Percentiles rank a stretch among this genome's conserved stretches.
These are phyloP conservation scores for Cataglyphis rosenhaueri DNA, from an alignment of 2,888 invertebrate genomes.

Conservation along the genomic window DNA sequence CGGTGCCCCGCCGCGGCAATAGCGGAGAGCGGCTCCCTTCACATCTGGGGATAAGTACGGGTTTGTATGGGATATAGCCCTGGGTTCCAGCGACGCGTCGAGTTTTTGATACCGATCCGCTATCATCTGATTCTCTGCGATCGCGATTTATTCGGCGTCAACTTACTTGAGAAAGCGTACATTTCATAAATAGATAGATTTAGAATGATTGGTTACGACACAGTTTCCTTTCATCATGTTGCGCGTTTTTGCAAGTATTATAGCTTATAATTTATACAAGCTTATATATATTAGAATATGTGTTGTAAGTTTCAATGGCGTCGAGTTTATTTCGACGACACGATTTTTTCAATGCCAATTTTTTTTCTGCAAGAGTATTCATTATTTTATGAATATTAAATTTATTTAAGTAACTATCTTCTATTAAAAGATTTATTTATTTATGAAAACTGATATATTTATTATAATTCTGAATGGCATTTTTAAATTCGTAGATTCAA, in stretches of 20 bases:
- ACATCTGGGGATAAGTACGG: conserved; percentile 64
- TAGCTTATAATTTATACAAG: background rate
- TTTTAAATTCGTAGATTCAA: background rate
- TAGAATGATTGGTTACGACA: conserved; percentile 16
- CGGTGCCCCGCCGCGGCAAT: conserved; percentile 69
- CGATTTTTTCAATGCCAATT: background rate
- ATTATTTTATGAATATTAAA: background rate
- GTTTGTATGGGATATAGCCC: conserved; percentile 53
- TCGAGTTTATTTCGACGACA: background rate
- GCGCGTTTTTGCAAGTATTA: background rate
- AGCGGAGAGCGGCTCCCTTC: conserved; percentile 59
- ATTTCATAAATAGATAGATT: conserved; percentile 42
- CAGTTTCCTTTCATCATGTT: background rate
- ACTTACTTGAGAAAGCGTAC: conserved; percentile 14
- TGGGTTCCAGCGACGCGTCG: conserved; percentile 44
- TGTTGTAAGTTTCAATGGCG: background rate
- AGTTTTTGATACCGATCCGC: conserved; percentile 61
- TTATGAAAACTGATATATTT: background rate
- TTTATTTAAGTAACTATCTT: background rate
- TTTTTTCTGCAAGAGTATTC: background rate
- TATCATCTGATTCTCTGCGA: conserved; percentile 48
- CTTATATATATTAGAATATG: background rate
- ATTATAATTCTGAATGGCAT: background rate
- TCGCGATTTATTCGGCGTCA: conserved; percentile 45
- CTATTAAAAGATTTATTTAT: background rate